phyloP scores from a whole-genome alignment of 1,140 invertebrate genomes.

The Ostrea denselamellosa region DNA sequence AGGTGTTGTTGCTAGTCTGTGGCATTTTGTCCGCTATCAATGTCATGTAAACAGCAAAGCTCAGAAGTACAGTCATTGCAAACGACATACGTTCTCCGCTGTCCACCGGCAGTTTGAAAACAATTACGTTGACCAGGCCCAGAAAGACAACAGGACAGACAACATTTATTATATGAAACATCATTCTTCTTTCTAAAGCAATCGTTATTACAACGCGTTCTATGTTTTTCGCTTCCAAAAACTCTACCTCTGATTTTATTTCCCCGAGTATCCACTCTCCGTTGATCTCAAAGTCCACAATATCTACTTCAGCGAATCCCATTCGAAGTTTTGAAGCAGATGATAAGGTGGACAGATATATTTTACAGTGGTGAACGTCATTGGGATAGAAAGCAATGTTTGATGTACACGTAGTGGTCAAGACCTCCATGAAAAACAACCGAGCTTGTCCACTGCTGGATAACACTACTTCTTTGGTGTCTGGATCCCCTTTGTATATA shows the following conservation, averaged over 20 bases:
- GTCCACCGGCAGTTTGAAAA: slow-evolving; percentile 72
- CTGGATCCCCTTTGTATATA: neutral
- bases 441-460: neutral
- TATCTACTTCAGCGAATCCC: neutral
- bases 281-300: neutral
- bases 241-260: neutral
- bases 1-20: slow-evolving; percentile 59
- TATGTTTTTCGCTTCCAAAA: neutral
- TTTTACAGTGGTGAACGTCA: neutral
- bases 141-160: slow-evolving; percentile 8
- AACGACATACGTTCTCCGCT: slow-evolving; percentile 73
- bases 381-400: slow-evolving; percentile 32
- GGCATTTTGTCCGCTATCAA: slow-evolving; percentile 75
- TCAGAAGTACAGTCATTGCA: slow-evolving; percentile 74
- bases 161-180: neutral
- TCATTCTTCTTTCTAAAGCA: neutral
- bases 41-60: slow-evolving; percentile 75
- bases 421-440: slow-evolving; percentile 18
- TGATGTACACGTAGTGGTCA: slow-evolving; percentile 3
- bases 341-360: neutral
- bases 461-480: neutral
- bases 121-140: slow-evolving; percentile 62
- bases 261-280: neutral
- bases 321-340: neutral
- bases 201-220: neutral